Evolutionary conservation across 2,113 vertebrate genomes (phyloP).

Genomic region (Brachionichthys hirsutus): DNA sequence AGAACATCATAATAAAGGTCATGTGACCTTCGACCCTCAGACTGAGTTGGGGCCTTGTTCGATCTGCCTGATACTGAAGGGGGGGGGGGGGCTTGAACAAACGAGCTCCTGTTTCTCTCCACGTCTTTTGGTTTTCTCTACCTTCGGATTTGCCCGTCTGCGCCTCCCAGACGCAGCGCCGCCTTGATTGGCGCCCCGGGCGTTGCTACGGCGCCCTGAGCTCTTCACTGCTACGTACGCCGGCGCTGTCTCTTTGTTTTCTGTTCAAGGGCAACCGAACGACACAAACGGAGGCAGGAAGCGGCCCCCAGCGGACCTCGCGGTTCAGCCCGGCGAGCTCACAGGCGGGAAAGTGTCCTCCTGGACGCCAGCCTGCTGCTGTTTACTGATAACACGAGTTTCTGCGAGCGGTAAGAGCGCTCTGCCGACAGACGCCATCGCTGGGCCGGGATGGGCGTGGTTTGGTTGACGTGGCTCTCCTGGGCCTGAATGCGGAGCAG

Average conservation of each 20-base stretch:
- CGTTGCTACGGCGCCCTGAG: background rate
- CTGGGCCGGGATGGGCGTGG: too few species aligned
- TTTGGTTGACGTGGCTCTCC: too few species aligned
- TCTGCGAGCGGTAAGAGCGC: too few species aligned
- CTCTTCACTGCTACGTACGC: slow-evolving; percentile 11
- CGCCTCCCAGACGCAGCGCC: background rate
- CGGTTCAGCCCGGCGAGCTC: background rate
- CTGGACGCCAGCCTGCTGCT: slow-evolving; percentile 1
- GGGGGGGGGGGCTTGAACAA: too few species aligned
- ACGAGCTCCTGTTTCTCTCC: slow-evolving; percentile 4
- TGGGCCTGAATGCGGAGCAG: too few species aligned
- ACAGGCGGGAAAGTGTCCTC: background rate
- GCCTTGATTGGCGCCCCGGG: slow-evolving; percentile 12
- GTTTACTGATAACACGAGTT: slow-evolving; percentile 14
- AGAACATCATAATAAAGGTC: too few species aligned
- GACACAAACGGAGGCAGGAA: slow-evolving; percentile 17
- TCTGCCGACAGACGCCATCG: too few species aligned
- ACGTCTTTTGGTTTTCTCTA: background rate
- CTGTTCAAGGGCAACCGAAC: slow-evolving; percentile 28
- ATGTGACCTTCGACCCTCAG: too few species aligned
- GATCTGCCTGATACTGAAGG: too few species aligned
- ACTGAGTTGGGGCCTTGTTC: too few species aligned
- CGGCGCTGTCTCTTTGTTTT: background rate
- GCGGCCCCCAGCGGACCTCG: slow-evolving; percentile 15
- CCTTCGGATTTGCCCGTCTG: background rate